Conservation (phyloP, 2,113 vertebrate genomes). For the Arvicanthis niloticus region DNA sequence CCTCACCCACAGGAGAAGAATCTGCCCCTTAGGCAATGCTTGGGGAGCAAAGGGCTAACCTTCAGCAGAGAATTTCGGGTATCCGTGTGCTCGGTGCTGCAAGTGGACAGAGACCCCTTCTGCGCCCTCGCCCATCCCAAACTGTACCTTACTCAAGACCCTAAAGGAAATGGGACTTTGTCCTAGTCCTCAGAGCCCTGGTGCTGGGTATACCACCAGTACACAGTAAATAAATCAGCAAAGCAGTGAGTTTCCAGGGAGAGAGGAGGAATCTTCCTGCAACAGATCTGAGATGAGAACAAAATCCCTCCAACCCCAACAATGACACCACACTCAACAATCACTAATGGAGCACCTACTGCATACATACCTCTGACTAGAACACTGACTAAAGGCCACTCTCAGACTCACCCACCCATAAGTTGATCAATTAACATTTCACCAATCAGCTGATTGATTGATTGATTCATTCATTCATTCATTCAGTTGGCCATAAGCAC, state of each 20-base stretch:
- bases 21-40: not conserved
- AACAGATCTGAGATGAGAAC: not conserved
- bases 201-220: not conserved
- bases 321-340: conserved; percentile 41
- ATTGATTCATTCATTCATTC: not conserved
- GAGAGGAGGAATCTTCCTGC: not conserved
- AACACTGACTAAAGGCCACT: not conserved
- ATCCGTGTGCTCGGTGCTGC: not conserved
- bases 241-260: not conserved
- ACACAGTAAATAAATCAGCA: not conserved
- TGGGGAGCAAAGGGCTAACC: not conserved
- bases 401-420: not conserved
- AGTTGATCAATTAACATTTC: not conserved
- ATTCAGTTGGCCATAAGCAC: not conserved
- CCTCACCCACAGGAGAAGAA: not conserved
- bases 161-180: not conserved
- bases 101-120: not conserved
- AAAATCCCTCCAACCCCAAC: not conserved
- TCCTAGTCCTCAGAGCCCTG: not conserved
- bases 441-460: not conserved
- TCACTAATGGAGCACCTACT: not conserved
- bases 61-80: not conserved
- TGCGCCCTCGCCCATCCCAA: not conserved
- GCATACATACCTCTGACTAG: not conserved
- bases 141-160: not conserved